These are phyloP conservation scores for Lycocorax pyrrhopterus DNA, from an alignment of 2,113 vertebrate genomes.

Conservation along the genomic window DNA sequence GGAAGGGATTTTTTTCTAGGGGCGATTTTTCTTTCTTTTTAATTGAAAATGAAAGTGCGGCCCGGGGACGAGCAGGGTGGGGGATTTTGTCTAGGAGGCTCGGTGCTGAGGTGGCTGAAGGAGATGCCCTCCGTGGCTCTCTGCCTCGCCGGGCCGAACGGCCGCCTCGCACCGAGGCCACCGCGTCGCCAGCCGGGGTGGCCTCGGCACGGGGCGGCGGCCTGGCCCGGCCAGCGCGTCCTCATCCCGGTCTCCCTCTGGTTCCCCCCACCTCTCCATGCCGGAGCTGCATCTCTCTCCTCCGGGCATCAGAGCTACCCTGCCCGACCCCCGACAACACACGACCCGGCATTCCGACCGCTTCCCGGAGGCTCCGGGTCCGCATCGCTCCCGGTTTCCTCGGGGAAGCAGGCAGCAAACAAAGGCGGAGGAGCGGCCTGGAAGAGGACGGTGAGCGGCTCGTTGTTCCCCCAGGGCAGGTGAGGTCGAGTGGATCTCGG, in stretches of 20 bases:
- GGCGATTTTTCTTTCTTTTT: neutral
- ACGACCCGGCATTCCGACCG: neutral
- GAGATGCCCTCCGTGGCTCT: neutral
- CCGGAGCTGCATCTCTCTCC: neutral
- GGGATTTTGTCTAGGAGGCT: neutral
- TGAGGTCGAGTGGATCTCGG: neutral
- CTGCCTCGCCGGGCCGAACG: neutral
- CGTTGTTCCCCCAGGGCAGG: neutral
- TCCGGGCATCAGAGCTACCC: neutral
- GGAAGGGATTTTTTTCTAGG: neutral
- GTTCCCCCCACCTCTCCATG: neutral
- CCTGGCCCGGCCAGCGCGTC: neutral
- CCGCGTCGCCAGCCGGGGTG: neutral
- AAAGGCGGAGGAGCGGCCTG: constrained; percentile 19
- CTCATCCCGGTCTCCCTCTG: neutral
- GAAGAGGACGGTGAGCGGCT: neutral
- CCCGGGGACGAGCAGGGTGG: neutral
- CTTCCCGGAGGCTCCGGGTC: neutral
- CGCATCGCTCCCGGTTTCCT: neutral
- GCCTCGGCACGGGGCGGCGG: neutral
- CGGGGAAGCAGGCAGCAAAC: neutral
- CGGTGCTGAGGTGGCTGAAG: neutral
- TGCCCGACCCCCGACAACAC: neutral
- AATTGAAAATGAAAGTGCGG: neutral
- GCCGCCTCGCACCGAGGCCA: neutral